Evolutionary conservation across 2,797 vertebrate genomes (phyloP).

Genomic region (Limosa lapponica): DNA sequence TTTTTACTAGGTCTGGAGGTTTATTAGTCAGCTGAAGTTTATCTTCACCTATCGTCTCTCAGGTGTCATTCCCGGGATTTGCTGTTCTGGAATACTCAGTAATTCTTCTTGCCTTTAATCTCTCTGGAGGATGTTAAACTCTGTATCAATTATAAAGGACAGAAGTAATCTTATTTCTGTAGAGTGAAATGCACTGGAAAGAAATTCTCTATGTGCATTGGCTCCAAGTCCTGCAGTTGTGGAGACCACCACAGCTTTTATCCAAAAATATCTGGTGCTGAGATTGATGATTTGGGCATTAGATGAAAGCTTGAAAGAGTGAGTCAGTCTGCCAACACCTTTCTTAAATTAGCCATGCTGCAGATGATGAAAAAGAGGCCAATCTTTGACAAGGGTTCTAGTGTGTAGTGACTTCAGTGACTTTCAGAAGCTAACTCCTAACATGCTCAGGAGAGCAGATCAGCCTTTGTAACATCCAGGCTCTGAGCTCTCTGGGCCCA

Average conservation of each 20-base stretch:
- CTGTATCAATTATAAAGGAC: not conserved
- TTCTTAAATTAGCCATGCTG: not conserved
- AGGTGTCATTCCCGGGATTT: not conserved
- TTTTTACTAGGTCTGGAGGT: not conserved
- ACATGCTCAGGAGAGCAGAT: not conserved
- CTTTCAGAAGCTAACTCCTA: not conserved
- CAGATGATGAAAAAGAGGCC: not conserved
- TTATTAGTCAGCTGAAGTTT: not conserved
- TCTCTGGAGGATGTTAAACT: not conserved
- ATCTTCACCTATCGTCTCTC: not conserved
- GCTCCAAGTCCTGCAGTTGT: not conserved
- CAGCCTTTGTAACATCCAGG: not conserved
- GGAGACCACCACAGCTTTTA: not conserved
- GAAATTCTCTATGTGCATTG: not conserved
- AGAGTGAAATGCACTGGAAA: not conserved
- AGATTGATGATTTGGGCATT: not conserved
- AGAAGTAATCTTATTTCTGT: not conserved
- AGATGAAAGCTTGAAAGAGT: not conserved
- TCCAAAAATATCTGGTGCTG: not conserved
- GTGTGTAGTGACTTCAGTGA: not conserved
- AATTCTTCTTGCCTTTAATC: conserved; percentile 13
- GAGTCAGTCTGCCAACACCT: not conserved
- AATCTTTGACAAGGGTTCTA: not conserved
- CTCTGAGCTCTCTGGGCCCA: not conserved
- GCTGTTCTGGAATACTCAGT: not conserved